Conservation (phyloP, 2,113 vertebrate genomes). For the Malurus elegans region DNA sequence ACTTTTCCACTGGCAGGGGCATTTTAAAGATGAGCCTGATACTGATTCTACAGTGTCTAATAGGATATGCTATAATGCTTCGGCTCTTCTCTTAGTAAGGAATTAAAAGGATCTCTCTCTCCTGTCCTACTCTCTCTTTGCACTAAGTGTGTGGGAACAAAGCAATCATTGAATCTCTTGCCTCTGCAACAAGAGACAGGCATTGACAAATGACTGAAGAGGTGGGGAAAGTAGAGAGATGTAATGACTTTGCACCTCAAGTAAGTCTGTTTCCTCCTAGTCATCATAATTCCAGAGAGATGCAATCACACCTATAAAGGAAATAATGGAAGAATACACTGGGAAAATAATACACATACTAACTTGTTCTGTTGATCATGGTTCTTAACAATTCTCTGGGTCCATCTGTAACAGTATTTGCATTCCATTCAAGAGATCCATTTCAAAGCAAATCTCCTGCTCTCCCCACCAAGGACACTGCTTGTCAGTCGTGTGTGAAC, state of each 20-base stretch:
- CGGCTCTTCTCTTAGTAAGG: not conserved
- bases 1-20: not conserved
- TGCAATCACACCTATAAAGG: not conserved
- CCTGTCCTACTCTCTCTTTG: not conserved
- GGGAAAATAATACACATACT: not conserved
- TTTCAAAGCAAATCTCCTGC: not conserved
- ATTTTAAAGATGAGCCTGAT: not conserved
- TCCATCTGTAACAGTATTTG: not conserved
- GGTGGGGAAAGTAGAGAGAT: not conserved
- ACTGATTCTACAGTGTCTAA: not conserved
- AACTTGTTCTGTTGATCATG: not conserved
- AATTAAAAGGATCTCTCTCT: not conserved
- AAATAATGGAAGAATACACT: not conserved
- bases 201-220: not conserved
- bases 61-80: not conserved
- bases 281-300: not conserved
- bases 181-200: not conserved
- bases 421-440: not conserved
- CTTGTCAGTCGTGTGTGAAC: not conserved
- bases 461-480: rapidly evolving
- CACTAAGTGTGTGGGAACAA: not conserved
- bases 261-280: not conserved
- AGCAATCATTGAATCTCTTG: not conserved
- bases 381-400: not conserved
- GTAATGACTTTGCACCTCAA: not conserved